Conservation (phyloP, 1,140 invertebrate genomes). For the Apis laboriosa region DNA sequence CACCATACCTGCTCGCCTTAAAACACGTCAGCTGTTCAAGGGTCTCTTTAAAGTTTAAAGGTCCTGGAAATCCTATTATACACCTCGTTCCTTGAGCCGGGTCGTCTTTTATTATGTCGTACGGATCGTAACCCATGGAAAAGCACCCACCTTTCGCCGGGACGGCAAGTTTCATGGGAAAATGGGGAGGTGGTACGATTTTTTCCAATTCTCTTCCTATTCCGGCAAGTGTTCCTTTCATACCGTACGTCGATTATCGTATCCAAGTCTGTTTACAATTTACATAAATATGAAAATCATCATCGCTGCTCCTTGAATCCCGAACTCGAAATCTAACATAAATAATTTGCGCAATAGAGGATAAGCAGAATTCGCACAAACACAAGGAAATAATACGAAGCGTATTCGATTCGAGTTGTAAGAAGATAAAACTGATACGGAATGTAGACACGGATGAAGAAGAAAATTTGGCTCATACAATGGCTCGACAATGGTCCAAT, state of each 20-base stretch:
- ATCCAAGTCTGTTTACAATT: too few relatives aligned
- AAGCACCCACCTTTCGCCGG: conserved; percentile 14
- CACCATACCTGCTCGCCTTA: conserved; percentile 43
- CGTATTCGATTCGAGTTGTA: neutral
- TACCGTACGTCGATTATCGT: neutral
- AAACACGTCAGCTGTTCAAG: conserved; percentile 63
- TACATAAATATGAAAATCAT: too few relatives aligned
- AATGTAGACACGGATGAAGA: too few relatives aligned
- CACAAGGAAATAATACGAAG: too few relatives aligned
- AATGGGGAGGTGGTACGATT: neutral
- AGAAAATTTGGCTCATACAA: too few relatives aligned
- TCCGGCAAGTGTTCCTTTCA: conserved; percentile 25
- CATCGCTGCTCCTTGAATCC: too few relatives aligned
- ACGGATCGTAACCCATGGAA: conserved; percentile 30
- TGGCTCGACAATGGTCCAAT: conserved; percentile 10
- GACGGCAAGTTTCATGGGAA: conserved; percentile 38
- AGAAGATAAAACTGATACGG: neutral
- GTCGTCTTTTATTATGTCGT: conserved; percentile 28
- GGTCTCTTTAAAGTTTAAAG: conserved; percentile 75
- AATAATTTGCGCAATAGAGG: too few relatives aligned
- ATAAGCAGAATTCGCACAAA: too few relatives aligned
- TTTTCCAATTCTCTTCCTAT: neutral
- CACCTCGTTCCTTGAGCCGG: conserved; percentile 25
- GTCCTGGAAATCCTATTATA: conserved; percentile 60
- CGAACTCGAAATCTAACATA: too few relatives aligned